Base-by-base conservation (phyloP, 2,888 invertebrate genomes). In the Macrophya alboannulata region DNA sequence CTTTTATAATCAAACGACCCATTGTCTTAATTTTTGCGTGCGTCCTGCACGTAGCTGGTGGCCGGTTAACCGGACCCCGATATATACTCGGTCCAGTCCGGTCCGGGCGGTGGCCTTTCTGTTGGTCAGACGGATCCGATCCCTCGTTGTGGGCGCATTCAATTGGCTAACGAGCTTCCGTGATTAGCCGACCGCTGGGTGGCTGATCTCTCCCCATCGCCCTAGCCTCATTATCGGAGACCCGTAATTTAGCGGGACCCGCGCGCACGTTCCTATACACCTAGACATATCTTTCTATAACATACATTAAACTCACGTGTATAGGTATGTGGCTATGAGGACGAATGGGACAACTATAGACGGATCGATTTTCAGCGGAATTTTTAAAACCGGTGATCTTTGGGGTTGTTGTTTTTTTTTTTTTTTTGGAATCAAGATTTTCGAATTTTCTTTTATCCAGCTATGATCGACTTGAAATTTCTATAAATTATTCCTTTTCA, bases 91-190 rank as follows among this genome's bases (percentile, higher is more conserved):
- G 74, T 74, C 77, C 51, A 3, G 77, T 21, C 45, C 40, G 43
- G 21, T 21, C 45, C 72, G 45, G 81, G 81, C 68, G 83, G 83
- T 71, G 83, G 83, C 31, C 83, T 48, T 51, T 83, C 83, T n/a
- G 68, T 37, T 51, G 68, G 83, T 25, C 45, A 68, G 68, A 37
- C n/a, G 48, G 68, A 48, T 71, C 71, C 31, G 48, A 62, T 81
- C 68, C 83, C 83, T 83, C 83, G 68, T 83, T 83, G 83, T 83
- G 83, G 83, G 83, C 83, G 83, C 83, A 83, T 83, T 83, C 83
- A 83, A 92, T 92, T 91, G 90, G 91, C 89, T 92, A 92, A 92
- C 92, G 92, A 92, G 91, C 90, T 84, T 87, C 88, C 90, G 89
- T 90, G 91, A 92, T 92, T 92, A 92, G 91, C 88, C 88, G 90